A percentile compares a stretch with the other conserved stretches of the same genome.
Conservation (phyloP, 2,797 vertebrate genomes). For the Sphenopsis melanotis region DNA sequence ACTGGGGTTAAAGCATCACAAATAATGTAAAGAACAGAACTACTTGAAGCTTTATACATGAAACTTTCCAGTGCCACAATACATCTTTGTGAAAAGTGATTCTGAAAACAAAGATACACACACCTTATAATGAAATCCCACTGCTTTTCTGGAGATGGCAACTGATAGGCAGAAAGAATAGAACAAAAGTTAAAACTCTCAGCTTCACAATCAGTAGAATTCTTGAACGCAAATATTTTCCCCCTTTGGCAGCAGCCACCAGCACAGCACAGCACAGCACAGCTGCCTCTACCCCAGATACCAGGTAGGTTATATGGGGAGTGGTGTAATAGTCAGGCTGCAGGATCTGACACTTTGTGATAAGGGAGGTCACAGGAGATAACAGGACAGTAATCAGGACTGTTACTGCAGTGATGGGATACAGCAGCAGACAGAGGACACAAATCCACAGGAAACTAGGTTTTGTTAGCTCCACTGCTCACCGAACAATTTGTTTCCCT, state of each 20-base stretch:
- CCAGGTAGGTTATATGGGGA: neutral
- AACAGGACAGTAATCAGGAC: neutral
- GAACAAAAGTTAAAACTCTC: neutral
- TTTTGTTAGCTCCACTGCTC: neutral
- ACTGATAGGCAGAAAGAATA: neutral
- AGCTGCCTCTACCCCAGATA: neutral
- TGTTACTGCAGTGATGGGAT: neutral
- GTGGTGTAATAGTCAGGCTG: neutral
- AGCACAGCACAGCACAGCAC: neutral
- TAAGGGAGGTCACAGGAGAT: neutral
- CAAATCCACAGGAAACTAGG: neutral
- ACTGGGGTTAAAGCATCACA: neutral
- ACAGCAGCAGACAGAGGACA: neutral
- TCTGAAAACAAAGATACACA: neutral
- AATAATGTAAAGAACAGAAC: neutral
- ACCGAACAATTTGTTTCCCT: conserved; percentile 18
- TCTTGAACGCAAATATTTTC: neutral
- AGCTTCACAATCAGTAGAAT: neutral
- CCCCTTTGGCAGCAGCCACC: neutral
- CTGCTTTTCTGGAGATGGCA: neutral
- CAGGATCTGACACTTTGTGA: neutral
- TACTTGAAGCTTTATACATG: neutral
- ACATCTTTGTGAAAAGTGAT: neutral
- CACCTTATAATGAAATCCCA: neutral
- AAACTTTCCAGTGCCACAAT: neutral